These are phyloP conservation scores for Adela reaumurella DNA, from an alignment of 2,888 invertebrate genomes.

Conservation along the genomic window DNA sequence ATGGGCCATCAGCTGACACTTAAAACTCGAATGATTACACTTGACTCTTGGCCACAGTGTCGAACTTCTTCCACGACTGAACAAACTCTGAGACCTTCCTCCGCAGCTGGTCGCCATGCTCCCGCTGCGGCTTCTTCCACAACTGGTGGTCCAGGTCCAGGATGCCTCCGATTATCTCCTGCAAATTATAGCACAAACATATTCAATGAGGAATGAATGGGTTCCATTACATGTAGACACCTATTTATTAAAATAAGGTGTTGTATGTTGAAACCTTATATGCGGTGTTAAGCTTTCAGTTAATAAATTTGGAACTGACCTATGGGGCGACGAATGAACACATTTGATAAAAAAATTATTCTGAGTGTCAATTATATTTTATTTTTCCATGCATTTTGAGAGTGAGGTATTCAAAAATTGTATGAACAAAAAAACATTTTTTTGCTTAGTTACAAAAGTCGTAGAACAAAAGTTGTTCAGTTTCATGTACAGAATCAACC, in stretches of 20 bases:
- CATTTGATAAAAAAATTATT: no score
- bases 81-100: slow-evolving; percentile 72
- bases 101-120: slow-evolving; percentile 71
- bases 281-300: no score
- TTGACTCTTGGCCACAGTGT: slow-evolving; percentile 37
- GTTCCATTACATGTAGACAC: neutral
- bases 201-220: neutral
- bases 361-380: no score
- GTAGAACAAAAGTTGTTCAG: no score
- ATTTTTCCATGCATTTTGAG: no score
- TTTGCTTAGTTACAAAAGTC: no score
- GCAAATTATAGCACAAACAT: slow-evolving; percentile 15
- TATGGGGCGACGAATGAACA: no score
- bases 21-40: no score
- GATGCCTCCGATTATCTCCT: slow-evolving; percentile 95
- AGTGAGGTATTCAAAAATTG: no score
- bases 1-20: no score
- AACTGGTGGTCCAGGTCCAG: slow-evolving; percentile 78
- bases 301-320: slow-evolving; percentile 1
- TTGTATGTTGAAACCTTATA: slow-evolving; percentile 1
- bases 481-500: no score
- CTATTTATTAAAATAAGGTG: neutral
- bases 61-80: slow-evolving; percentile 66
- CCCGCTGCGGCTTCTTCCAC: slow-evolving; percentile 81
- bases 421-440: no score